A percentile compares a stretch with the other conserved stretches of the same genome.
Conservation (phyloP, 1,140 invertebrate species). For the Macrobrachium rosenbergii region DNA sequence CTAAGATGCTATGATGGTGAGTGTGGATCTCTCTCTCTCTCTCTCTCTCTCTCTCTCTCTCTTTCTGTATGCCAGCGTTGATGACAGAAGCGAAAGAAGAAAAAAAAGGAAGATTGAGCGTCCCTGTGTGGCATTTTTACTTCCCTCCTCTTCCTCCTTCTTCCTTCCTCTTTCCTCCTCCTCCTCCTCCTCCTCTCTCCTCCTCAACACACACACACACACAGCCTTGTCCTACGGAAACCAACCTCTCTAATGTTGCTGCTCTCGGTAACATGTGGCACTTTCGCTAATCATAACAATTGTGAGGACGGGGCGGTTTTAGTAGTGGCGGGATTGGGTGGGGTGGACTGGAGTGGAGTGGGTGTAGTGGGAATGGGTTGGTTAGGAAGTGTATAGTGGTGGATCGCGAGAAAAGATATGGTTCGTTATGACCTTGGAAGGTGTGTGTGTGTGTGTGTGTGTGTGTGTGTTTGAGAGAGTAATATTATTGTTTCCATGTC, state of each 20-base stretch:
- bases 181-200: neutral
- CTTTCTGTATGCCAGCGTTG: neutral
- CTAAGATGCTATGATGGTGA: neutral
- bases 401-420: neutral
- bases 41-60: constrained; percentile 30
- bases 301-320: no score
- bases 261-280: no score
- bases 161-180: neutral
- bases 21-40: neutral
- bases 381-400: no score
- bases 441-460: constrained; percentile 11
- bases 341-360: no score
- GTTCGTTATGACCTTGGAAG: neutral
- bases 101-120: neutral
- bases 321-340: no score
- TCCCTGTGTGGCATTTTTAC: neutral
- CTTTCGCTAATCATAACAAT: no score
- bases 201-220: no score
- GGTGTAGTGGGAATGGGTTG: no score
- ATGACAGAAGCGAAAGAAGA: neutral
- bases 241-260: no score
- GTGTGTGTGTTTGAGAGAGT: neutral
- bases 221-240: no score
- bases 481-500: neutral
- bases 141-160: neutral